phyloP scores from a whole-genome alignment of 2,113 vertebrate genomes.

The Silurus asotus region DNA sequence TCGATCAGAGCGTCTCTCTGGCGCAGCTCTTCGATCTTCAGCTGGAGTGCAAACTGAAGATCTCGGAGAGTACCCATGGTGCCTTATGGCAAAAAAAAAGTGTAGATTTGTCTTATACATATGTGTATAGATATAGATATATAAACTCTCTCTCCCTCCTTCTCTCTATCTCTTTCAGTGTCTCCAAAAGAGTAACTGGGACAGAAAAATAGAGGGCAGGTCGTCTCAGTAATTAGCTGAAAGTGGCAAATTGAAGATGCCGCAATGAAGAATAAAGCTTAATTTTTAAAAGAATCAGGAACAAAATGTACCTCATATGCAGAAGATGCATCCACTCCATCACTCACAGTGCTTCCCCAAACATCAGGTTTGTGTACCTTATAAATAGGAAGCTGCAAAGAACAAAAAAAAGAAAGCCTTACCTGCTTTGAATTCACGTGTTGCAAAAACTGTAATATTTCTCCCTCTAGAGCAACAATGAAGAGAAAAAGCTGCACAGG shows the following conservation, averaged over 20 bases:
- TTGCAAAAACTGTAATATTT: neutral
- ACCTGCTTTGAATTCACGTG: constrained; percentile 5
- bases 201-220: neutral
- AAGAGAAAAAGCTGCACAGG: neutral
- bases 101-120: too few relatives aligned
- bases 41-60: constrained; percentile 76
- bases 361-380: neutral
- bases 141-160: neutral
- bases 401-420: neutral
- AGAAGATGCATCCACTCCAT: neutral
- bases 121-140: neutral
- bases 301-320: neutral
- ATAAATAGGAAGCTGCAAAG: neutral
- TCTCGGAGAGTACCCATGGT: constrained; percentile 76
- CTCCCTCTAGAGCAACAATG: neutral
- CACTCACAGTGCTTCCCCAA: neutral
- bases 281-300: neutral
- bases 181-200: neutral
- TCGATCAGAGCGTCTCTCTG: constrained; percentile 77
- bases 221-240: constrained; percentile 19
- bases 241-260: constrained; percentile 1
- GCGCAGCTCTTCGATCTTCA: constrained; percentile 78
- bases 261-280: neutral
- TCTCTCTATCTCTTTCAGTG: neutral
- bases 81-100: constrained; percentile 15